Percentiles rank a stretch among this genome's conserved stretches.
These are phyloP conservation scores for Limnephilus auricula DNA, from an alignment of 2,888 invertebrate species.

Conservation along the genomic window DNA sequence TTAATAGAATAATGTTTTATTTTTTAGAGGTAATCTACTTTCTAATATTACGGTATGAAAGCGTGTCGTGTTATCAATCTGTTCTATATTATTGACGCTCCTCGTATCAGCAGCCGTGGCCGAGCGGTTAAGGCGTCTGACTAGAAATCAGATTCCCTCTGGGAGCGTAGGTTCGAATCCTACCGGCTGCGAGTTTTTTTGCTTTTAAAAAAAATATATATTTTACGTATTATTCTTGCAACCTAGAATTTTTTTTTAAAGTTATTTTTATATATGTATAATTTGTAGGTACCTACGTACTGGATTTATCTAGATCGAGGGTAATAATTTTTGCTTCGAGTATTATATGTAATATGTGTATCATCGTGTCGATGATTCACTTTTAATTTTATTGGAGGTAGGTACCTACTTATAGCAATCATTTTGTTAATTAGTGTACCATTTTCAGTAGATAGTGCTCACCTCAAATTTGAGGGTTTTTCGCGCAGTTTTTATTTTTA, in stretches of 20 bases:
- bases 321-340: not conserved
- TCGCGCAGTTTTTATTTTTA: not conserved
- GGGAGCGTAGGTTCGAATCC: constrained; percentile 95
- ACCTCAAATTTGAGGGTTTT: no score
- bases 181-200: constrained; percentile 83
- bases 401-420: no score
- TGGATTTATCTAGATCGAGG: not conserved
- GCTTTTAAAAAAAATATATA: not conserved
- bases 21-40: not conserved
- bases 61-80: not conserved
- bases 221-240: not conserved
- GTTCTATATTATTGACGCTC: not conserved
- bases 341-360: no score
- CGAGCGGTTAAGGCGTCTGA: constrained; percentile 94
- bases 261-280: not conserved
- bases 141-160: constrained; percentile 94
- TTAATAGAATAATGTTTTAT: not conserved
- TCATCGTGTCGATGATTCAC: no score
- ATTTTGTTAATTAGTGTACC: no score
- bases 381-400: no score
- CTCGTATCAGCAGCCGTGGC: constrained; percentile 83
- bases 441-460: no score
- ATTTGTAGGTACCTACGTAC: not conserved
- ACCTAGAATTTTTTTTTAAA: not conserved
- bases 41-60: not conserved